These are phyloP conservation scores for Lucifuga dentata DNA, from an alignment of 2,113 vertebrate genomes.

Conservation along the genomic window DNA sequence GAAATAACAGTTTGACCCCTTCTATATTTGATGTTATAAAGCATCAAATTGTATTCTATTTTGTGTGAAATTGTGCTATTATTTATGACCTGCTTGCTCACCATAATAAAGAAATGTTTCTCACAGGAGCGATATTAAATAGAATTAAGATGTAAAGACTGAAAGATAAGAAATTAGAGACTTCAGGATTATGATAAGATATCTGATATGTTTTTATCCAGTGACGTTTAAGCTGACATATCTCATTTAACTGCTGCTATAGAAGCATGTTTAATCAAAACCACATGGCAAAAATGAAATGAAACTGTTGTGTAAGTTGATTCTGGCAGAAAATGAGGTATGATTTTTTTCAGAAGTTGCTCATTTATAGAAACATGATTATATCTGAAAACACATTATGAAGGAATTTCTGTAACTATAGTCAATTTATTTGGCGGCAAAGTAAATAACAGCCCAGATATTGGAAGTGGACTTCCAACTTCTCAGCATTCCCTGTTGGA, in stretches of 20 bases:
- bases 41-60: too few species aligned
- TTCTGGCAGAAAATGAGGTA: constrained; percentile 33
- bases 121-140: neutral
- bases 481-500: constrained; percentile 37
- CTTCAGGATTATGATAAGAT: constrained; percentile 7
- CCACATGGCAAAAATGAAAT: constrained; percentile 33
- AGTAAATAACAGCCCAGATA: constrained; percentile 4
- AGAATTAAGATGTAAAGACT: neutral
- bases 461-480: constrained; percentile 23
- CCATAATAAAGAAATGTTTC: neutral
- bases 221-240: constrained; percentile 15
- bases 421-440: neutral
- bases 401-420: neutral
- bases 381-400: constrained; percentile 20
- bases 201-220: constrained; percentile 30
- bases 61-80: too few species aligned
- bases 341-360: constrained; percentile 19
- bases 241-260: constrained; percentile 26
- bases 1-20: too few species aligned
- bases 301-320: constrained; percentile 8
- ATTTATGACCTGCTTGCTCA: too few species aligned
- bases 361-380: constrained; percentile 56
- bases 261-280: constrained; percentile 41
- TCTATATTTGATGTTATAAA: too few species aligned
- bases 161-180: neutral